Conservation (phyloP, 2,888 invertebrate species). For the Ochlodes sylvanus region DNA sequence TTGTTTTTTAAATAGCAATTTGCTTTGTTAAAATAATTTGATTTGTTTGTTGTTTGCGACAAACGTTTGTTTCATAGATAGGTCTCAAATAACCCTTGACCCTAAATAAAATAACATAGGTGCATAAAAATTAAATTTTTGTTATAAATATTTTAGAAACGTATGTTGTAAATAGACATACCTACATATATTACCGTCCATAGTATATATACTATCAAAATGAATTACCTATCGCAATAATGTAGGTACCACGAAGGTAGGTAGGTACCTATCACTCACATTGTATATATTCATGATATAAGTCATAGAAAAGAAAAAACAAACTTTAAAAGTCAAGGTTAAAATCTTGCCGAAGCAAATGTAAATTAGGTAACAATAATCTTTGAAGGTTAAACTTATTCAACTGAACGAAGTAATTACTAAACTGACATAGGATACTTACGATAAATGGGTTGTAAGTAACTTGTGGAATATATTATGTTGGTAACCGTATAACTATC, state of each 20-base stretch:
- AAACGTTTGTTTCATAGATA: too few relatives aligned
- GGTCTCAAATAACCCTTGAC: too few relatives aligned
- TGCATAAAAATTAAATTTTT: too few relatives aligned
- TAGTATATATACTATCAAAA: not conserved
- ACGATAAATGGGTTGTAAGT: slow-evolving; percentile 11
- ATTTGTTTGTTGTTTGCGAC: too few relatives aligned
- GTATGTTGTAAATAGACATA: too few relatives aligned
- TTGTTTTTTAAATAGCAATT: too few relatives aligned
- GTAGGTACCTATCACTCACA: not conserved
- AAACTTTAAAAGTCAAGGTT: slow-evolving; percentile 26
- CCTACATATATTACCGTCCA: too few relatives aligned
- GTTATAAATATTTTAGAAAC: too few relatives aligned
- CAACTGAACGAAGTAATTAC: slow-evolving; percentile 4
- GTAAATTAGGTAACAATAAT: slow-evolving; percentile 12
- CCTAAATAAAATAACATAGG: too few relatives aligned
- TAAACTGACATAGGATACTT: slow-evolving; percentile 2
- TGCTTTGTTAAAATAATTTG: too few relatives aligned
- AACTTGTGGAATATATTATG: not conserved
- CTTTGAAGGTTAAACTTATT: slow-evolving; percentile 18
- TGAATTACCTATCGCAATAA: not conserved
- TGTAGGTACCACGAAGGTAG: too few relatives aligned
- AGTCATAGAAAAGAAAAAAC: slow-evolving; percentile 16
- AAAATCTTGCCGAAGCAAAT: slow-evolving; percentile 13
- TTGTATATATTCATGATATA: not conserved
- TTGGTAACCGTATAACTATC: not conserved